Evolutionary conservation across 2,113 vertebrate genomes (phyloP).

Genomic region (Dicerorhinus sumatrensis): DNA sequence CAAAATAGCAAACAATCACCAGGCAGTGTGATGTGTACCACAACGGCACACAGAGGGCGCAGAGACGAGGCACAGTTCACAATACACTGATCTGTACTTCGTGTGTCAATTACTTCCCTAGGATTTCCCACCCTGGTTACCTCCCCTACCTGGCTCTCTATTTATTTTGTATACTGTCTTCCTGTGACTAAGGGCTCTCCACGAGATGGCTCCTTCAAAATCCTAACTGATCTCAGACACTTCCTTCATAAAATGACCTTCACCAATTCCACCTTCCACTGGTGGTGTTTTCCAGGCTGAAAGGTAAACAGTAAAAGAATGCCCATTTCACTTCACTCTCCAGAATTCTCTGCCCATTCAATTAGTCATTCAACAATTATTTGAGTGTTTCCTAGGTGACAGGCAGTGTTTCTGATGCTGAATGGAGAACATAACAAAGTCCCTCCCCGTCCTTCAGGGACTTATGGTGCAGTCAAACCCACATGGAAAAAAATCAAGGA

Average conservation of each 20-base stretch:
- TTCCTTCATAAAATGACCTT: not conserved
- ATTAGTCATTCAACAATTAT: slow-evolving; percentile 36
- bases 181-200: not conserved
- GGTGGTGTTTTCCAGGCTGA: not conserved
- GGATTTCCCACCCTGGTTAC: not conserved
- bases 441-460: not conserved
- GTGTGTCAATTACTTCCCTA: not conserved
- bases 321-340: not conserved
- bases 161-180: not conserved
- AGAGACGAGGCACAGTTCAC: not conserved
- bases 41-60: not conserved
- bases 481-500: not conserved
- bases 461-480: not conserved
- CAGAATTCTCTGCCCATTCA: slow-evolving; percentile 16
- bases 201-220: not conserved
- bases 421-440: slow-evolving; percentile 17
- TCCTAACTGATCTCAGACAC: not conserved
- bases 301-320: slow-evolving; percentile 34
- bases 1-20: not conserved
- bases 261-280: not conserved
- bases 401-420: slow-evolving; percentile 7
- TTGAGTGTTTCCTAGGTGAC: slow-evolving; percentile 54
- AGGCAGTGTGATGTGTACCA: fast-evolving
- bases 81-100: too few species aligned
- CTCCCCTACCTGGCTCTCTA: not conserved